Base-by-base conservation (phyloP, 2,888 invertebrate genomes). In the Epinotia ramella region DNA sequence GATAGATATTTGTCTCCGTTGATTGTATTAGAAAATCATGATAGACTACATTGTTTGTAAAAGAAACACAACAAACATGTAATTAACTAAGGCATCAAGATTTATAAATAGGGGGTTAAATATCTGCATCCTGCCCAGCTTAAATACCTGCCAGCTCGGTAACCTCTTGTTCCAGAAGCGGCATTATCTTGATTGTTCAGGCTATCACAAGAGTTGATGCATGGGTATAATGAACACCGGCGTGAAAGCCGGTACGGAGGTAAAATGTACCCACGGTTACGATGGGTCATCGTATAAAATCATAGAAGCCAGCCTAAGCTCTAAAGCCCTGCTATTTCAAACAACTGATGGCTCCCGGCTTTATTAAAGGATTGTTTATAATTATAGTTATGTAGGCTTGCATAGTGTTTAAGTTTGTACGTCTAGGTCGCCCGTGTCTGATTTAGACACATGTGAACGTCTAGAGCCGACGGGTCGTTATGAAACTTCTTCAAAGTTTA, bases 181-280 rank as follows among this genome's bases (percentile, higher is more conserved):
- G 66, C n/a, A 65, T 74, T 76, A 77, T 77, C 77, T 77, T 57
- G 77, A 77, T 77, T 76, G 77, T 76, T 66, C 76, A 73, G 62
- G 71, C 66, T 75, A 75, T 75, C 72, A 77, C 80, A 79, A 79
- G 80, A 80, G 78, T 80, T 84, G 83, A 84, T 82, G 83, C 79
- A 83, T 82, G 81, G 76, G 77, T 79, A 79, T 82, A 75, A 75
- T 71, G 79, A 81, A 79, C 79, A 78, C 77, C 66, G 46, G 73
- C 56, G 56, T 71, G 77, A 73, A 76, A 76, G 75, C 77, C 72
- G 65, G 62, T 64, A 20, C 73, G 28, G 65, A 65, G 74, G 78
- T 77, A 56, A 81, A 84, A 83, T 81, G 80, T 83, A 83, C 79
- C 80, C 79, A 78, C 78, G 78, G 78, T 81, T 77, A 24, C 82